phyloP scores from a whole-genome alignment of 1,140 invertebrate species.

The Neomicropteryx cornuta region DNA sequence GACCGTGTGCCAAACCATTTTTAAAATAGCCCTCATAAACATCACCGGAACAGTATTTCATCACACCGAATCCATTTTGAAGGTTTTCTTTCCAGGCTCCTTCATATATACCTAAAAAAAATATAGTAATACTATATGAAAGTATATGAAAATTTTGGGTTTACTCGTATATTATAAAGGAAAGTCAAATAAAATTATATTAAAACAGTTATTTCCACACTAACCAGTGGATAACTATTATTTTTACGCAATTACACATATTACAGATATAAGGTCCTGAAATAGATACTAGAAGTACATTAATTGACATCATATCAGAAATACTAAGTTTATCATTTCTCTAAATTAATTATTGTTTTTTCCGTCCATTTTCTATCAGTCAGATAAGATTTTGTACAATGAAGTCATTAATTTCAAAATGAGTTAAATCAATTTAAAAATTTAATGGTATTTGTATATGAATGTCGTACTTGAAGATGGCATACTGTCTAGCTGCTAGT shows the following conservation, averaged over 20 bases:
- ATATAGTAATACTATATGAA: slow-evolving; percentile 13
- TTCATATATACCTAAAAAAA: slow-evolving; percentile 52
- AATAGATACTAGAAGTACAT: too few relatives aligned
- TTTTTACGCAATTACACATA: background rate
- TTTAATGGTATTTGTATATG: too few relatives aligned
- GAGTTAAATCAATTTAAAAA: too few relatives aligned
- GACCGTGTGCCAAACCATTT: slow-evolving; percentile 71
- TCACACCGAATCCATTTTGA: slow-evolving; percentile 68
- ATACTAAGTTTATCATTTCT: too few relatives aligned
- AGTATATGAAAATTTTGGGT: background rate
- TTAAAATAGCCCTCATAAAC: slow-evolving; percentile 78
- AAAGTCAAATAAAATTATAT: background rate
- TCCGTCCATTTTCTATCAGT: too few relatives aligned
- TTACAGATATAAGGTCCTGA: background rate
- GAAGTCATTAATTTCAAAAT: too few relatives aligned
- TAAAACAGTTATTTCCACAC: background rate
- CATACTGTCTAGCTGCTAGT: too few relatives aligned
- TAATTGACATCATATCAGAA: too few relatives aligned
- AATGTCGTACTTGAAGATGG: too few relatives aligned
- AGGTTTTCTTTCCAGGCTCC: slow-evolving; percentile 77
- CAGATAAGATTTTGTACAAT: too few relatives aligned
- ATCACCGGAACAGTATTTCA: slow-evolving; percentile 58
- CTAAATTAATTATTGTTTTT: too few relatives aligned
- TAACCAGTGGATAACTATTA: background rate
- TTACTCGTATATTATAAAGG: background rate